Conservation (phyloP, 2,113 vertebrate species). For the Atrichornis clamosus region DNA sequence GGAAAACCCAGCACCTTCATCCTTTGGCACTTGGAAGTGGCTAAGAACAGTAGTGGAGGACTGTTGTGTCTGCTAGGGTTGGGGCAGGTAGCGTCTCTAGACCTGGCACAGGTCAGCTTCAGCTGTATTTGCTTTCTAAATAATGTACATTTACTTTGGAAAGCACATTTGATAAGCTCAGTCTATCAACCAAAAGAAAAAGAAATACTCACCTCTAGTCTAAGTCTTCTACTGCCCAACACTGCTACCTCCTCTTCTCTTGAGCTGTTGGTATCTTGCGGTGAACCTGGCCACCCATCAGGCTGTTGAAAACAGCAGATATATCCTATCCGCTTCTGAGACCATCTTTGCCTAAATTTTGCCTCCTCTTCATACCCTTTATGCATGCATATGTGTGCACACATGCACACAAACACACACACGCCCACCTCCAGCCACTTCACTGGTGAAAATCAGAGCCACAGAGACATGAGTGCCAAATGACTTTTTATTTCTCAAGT, state of each 20-base stretch:
- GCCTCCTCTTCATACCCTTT: not conserved
- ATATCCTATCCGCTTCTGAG: not conserved
- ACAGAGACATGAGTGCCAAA: constrained; percentile 58
- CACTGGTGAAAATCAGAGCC: constrained; percentile 30
- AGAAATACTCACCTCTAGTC: constrained; percentile 27
- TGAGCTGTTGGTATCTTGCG: constrained; percentile 6
- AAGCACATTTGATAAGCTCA: not conserved
- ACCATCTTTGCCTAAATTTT: constrained; percentile 42
- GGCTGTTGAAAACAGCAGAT: constrained; percentile 15
- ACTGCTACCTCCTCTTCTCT: constrained; percentile 59
- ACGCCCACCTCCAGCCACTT: not conserved
- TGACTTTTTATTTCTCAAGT: constrained; percentile 40
- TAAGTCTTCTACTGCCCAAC: constrained; percentile 52
- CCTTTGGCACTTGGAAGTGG: constrained; percentile 7
- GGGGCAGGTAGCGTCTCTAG: not conserved
- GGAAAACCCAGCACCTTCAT: not conserved
- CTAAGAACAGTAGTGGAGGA: not conserved
- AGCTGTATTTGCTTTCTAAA: constrained; percentile 37
- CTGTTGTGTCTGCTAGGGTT: not conserved
- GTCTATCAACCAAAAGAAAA: constrained; percentile 45
- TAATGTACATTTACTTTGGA: constrained; percentile 41
- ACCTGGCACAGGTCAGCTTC: constrained; percentile 14
- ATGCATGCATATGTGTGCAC: not conserved
- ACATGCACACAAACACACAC: not conserved
- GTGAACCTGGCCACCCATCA: not conserved